Base-by-base conservation (phyloP, 2,113 vertebrate species). In the Mesembrinibis cayennensis region DNA sequence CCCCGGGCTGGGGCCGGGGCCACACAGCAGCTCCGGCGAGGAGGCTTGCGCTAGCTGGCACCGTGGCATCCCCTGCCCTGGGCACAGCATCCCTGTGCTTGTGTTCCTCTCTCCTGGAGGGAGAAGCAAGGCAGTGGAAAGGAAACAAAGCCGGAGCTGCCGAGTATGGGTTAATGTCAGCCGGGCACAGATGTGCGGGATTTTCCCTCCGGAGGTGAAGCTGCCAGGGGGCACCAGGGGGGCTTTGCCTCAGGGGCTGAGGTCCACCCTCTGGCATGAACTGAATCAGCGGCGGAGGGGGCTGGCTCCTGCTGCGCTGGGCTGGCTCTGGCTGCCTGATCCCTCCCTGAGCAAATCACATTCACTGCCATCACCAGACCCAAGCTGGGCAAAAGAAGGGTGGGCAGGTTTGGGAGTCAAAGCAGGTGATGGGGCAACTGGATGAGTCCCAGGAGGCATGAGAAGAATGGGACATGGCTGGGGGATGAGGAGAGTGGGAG, bases 151-250 rank as follows among this genome's bases (percentile, higher is more conserved):
- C 19, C 0, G 0, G 40, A 40, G 40, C 58, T 69, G 81, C 36
- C 0, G 1, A 38, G 27, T 34, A 7, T 4, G n/a, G 10, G 26
- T 50, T 47, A 1, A n/a, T 18, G 42, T 42, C 52, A 76, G 32
- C 36, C 1, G 0, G n/a, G 29, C 44, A 36, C 5, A 30, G 34
- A 42, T 3, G 10, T 0, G 5, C 1, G 4, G 45, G 49, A 9
- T 44, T 82, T 72, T 71, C 27, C 49, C 30, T 59, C 62, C 42
- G 3, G 67, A 44, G 30, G 13, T 26, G 21, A 67, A 40, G 40
- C 47, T 50, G 50, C 15, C 45, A 1, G 5, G 2, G 23, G 16
- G 23, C n/a, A 17, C 12, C 27, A 5, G 45, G n/a, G 47, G 34
- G 12, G 4, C 15, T 85, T 36, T 76, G n/a, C 40, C 38, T n/a